Base-by-base conservation (phyloP, 2,888 invertebrate genomes). In the Sphaerophoria taeniata region DNA sequence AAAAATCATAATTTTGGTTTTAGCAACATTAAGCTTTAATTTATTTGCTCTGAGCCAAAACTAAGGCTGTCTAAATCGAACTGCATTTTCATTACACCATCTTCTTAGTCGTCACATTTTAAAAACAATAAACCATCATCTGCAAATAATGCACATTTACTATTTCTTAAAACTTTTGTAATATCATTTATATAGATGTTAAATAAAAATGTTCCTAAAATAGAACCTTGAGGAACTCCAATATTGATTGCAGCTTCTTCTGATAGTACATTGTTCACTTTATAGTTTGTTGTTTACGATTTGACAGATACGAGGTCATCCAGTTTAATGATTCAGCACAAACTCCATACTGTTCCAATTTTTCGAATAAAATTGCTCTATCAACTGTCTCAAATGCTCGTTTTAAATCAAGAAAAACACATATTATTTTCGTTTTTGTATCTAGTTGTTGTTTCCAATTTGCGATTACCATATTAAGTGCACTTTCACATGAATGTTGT, bases 401-500 rank as follows among this genome's bases (percentile, higher is more conserved):
- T 14, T 49, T 49, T 4, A 49, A n/a, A 14, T 49, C 49, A 5
- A 14, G 39, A 49, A 49, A 51, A 6, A 51, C 51, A 24, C 24
- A 24, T 24, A 24, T 24, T 24, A 24, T 24, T 24, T 24, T 24
- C 24, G 24, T 24, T 24, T 24, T 24, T 24, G 24, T 24, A 24
- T 24, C 24, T 1, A 34, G 4, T n/a, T 56, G 34, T 36, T 56
- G 14, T n/a, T 34, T 56, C n/a, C 7, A 14, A 6, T 56, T n/a
- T 34, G 55, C 33, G 5, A 55, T 55, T 0, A 55, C 55, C 55
- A 55, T 33, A 24, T 34, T 31, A 55, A 55, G 55, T 55, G 34
- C 55, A 39, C 65, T 34, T 65, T 49, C 65, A 34, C 65, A 65
- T 36, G 65, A 51, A 67, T 53, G 51, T 7, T 51, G 65, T 14